Base-by-base conservation (phyloP, 1,140 invertebrate species). In the Lasioglossum albipes region DNA sequence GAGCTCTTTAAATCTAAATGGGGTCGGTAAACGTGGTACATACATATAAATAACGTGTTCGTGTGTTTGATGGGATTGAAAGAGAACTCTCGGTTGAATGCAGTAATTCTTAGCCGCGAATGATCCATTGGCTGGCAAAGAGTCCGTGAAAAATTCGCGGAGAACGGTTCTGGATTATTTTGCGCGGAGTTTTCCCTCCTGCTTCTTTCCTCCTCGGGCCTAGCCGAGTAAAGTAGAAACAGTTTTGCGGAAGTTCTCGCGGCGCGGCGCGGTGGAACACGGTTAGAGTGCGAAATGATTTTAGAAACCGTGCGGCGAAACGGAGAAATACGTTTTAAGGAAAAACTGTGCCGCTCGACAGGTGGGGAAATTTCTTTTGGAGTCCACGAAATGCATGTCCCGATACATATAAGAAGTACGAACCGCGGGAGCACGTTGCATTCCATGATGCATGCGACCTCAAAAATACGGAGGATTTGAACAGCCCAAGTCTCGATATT, bases 281-380 rank as follows among this genome's bases (percentile, higher is more conserved):
- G 75, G 78, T 82, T 82, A 79, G 27, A 65, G 18, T 59, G 42
- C 52, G 57, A 70, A 61, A 72, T 78, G 27, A 76, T 72, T 82
- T 72, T 49, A 69, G 75, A 76, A 67, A 67, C 66, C 61, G 52
- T 22, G 45, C 42, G 68, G 59, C n/a, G 62, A 59, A 54, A 16
- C 20, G 62, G 57, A 57, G 36, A 72, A 61, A 82, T 27, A 72
- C 31, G 9, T 59, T 59, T 59, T n/a, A n/a, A 9, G 20, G 65
- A n/a, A 67, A 12, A 67, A n/a, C 10, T 2, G 41, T n/a, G 41
- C 9, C n/a, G 10, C 65, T 2, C 65, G 41, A n/a, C 41, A 9
- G 18, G 12, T n/a, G 41, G 27, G 16, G 62, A 64, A 64, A 64
- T 64, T 64, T 64, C 62, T 31, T 31, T 16, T 2, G 59, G 27